Evolutionary conservation across 2,797 vertebrate species (phyloP).

Genomic region (Hydrocynus forskahlii): DNA sequence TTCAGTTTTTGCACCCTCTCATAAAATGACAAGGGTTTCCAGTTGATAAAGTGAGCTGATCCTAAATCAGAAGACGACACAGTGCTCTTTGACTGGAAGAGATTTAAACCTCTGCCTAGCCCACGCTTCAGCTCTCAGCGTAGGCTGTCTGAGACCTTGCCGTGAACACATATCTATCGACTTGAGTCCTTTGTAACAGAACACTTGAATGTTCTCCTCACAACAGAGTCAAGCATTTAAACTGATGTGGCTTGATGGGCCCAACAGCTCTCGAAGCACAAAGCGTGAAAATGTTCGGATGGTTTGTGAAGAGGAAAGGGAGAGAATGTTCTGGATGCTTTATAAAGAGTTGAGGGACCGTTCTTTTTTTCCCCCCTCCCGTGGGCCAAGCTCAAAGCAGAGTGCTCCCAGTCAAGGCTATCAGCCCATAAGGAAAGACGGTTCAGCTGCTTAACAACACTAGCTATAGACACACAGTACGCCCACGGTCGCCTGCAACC

Average conservation of each 20-base stretch:
- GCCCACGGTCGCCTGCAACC: not conserved
- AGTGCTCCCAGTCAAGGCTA: slow-evolving; percentile 29
- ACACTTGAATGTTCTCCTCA: not conserved
- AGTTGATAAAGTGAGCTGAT: not conserved
- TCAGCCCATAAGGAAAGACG: not conserved
- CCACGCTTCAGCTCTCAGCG: not conserved
- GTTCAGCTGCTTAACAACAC: not conserved
- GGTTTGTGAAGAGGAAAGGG: not conserved
- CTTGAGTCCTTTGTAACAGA: not conserved
- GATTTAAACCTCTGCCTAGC: not conserved
- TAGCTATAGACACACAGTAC: not conserved
- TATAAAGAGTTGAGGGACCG: not conserved
- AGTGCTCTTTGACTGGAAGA: not conserved
- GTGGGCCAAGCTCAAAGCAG: slow-evolving; percentile 11
- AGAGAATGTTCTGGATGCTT: slow-evolving; percentile 10
- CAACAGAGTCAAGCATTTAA: slow-evolving; percentile 11
- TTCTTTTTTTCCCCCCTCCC: not conserved
- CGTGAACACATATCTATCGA: not conserved
- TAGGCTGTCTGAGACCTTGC: slow-evolving; percentile 17
- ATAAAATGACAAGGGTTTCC: not conserved
- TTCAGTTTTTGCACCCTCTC: not conserved
- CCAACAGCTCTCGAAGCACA: not conserved
- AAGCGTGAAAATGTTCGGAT: slow-evolving; percentile 17
- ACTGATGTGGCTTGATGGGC: not conserved
- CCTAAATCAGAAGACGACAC: slow-evolving; percentile 3